Percentiles rank a stretch among this genome's conserved stretches.
Conservation (phyloP, 2,797 vertebrate species). For the Halcyon badia region DNA sequence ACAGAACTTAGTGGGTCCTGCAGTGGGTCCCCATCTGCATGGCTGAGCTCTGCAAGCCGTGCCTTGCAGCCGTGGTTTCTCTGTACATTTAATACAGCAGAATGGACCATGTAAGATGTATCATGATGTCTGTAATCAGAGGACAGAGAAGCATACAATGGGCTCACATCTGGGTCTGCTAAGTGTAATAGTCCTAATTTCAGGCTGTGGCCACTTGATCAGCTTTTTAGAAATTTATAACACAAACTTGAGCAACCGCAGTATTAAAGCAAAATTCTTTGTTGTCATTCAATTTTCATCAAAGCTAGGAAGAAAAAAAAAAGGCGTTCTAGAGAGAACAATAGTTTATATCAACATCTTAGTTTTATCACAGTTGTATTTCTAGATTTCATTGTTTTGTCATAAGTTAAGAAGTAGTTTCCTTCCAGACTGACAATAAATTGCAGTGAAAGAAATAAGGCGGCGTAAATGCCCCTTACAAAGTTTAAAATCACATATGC, state of each 20-base stretch:
- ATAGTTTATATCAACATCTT: background rate
- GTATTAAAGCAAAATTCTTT: background rate
- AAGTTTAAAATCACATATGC: background rate
- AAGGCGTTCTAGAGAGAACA: background rate
- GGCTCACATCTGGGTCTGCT: background rate
- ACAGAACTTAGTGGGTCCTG: background rate
- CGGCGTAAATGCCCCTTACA: background rate
- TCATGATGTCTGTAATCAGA: background rate
- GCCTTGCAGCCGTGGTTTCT: background rate
- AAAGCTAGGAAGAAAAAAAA: background rate
- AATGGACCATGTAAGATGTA: rapidly evolving
- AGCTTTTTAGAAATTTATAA: background rate
- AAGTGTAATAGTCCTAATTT: background rate
- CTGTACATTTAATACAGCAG: background rate
- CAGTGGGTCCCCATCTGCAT: background rate
- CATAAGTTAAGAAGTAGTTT: background rate
- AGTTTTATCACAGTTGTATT: background rate
- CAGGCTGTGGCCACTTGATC: background rate
- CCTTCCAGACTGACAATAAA: background rate
- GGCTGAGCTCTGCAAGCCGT: background rate
- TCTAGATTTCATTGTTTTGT: constrained; percentile 14
- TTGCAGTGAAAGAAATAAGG: background rate
- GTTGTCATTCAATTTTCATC: background rate
- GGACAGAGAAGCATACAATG: background rate
- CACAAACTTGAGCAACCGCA: background rate